Evolutionary conservation across 2,888 invertebrate species (phyloP).

Genomic region (Lithodes maja): DNA sequence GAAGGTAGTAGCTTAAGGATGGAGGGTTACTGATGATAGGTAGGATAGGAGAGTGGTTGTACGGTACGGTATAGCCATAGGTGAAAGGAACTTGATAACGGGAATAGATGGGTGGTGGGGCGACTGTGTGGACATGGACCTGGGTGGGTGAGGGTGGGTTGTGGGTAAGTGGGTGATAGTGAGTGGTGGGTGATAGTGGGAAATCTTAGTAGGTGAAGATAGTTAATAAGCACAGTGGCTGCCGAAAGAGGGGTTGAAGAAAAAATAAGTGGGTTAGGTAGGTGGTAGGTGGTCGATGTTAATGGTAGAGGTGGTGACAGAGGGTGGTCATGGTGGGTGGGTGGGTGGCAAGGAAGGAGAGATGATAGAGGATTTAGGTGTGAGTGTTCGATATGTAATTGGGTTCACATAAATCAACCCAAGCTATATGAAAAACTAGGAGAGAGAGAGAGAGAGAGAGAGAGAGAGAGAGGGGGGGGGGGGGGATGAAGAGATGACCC

Average conservation of each 20-base stretch:
- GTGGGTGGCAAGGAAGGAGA: neutral
- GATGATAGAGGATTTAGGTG: neutral
- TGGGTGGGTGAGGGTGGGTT: too few species aligned
- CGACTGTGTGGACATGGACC: too few species aligned
- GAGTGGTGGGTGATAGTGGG: neutral
- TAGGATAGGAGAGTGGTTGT: too few species aligned
- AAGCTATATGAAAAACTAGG: neutral
- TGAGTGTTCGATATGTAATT: too few species aligned
- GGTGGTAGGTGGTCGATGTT: neutral
- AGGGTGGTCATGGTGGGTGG: neutral
- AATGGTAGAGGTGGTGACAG: neutral
- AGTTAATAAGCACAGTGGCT: too few species aligned
- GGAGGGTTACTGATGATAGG: too few species aligned
- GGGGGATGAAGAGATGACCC: conserved; percentile 1
- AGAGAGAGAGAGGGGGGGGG: neutral
- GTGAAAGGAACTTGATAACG: too few species aligned
- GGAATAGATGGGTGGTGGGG: too few species aligned
- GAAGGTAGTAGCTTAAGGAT: too few species aligned
- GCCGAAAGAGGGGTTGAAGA: neutral
- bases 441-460: neutral
- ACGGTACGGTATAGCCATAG: too few species aligned
- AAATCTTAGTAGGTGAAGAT: neutral
- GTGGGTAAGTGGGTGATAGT: neutral
- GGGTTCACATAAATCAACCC: too few species aligned
- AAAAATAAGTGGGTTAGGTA: neutral